A percentile compares a stretch with the other conserved stretches of the same genome.
Evolutionary conservation across 2,888 invertebrate genomes (phyloP).

Genomic region (Fabriciana adippe): DNA sequence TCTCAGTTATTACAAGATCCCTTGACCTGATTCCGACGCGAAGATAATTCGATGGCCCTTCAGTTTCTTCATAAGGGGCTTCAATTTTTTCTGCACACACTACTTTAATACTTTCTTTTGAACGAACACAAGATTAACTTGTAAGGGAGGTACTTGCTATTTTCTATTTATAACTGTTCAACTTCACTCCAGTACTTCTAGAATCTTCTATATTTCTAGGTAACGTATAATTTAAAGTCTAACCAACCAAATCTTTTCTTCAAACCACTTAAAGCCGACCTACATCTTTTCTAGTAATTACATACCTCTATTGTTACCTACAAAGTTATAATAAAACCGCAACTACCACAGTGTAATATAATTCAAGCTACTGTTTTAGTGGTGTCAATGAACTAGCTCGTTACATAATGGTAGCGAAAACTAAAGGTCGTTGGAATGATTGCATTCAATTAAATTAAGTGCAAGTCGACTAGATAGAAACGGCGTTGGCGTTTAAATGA

Average conservation of each 20-base stretch:
- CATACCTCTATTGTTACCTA: too few species aligned
- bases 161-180: not conserved
- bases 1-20: conserved; percentile 47
- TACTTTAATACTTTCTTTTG: conserved; percentile 8
- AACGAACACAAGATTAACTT: not conserved
- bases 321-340: conserved; percentile 1
- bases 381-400: conserved; percentile 28
- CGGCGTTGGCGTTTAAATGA: conserved; percentile 7
- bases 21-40: conserved; percentile 60
- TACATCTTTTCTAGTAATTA: too few species aligned
- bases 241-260: too few species aligned
- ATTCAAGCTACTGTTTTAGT: conserved; percentile 8
- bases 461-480: conserved; percentile 15
- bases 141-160: not conserved
- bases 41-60: conserved; percentile 57
- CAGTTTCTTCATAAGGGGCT: conserved; percentile 37
- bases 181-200: too few species aligned
- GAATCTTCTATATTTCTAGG: too few species aligned
- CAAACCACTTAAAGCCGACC: too few species aligned
- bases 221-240: too few species aligned
- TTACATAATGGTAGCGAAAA: conserved; percentile 33
- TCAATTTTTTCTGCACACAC: conserved; percentile 19
- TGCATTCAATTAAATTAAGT: conserved; percentile 32
- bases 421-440: conserved; percentile 32
- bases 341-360: conserved; percentile 4